These are phyloP conservation scores for Cervus canadensis DNA, from an alignment of 2,113 vertebrate species.

Conservation along the genomic window DNA sequence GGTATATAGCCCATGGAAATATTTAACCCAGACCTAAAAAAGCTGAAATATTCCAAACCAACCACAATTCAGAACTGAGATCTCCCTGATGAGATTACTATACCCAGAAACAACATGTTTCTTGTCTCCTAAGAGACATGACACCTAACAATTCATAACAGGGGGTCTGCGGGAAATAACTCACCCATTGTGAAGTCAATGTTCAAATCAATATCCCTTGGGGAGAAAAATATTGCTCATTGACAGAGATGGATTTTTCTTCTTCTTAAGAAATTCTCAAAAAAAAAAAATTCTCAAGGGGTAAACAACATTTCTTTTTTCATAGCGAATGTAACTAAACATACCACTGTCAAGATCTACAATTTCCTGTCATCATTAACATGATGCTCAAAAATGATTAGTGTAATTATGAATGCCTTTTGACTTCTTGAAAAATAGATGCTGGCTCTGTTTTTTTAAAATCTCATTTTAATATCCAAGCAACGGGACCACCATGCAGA, in stretches of 20 bases:
- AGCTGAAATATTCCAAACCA: constrained; percentile 5
- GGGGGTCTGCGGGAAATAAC: constrained; percentile 65
- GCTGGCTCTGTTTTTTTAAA: not conserved
- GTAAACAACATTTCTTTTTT: constrained; percentile 67
- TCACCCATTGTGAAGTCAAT: constrained; percentile 71
- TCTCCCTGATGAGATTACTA: constrained; percentile 25
- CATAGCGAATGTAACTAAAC: constrained; percentile 58
- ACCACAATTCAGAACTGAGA: not conserved
- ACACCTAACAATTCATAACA: constrained; percentile 68
- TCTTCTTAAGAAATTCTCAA: constrained; percentile 76
- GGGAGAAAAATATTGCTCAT: constrained; percentile 79
- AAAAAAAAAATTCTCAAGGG: constrained; percentile 67
- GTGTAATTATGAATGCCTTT: constrained; percentile 65
- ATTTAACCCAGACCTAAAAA: not conserved
- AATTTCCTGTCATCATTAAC: constrained; percentile 61
- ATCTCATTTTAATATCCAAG: not conserved
- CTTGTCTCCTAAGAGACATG: constrained; percentile 67
- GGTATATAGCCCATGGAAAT: not conserved
- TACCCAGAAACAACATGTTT: constrained; percentile 67
- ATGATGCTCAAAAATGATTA: constrained; percentile 62
- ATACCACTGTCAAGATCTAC: constrained; percentile 46
- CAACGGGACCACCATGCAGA: not conserved
- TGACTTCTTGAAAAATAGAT: constrained; percentile 43
- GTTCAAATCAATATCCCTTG: constrained; percentile 78
- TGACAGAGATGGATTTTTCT: constrained; percentile 70